Conservation (phyloP, 2,113 vertebrate species). For the Vulpes vulpes region DNA sequence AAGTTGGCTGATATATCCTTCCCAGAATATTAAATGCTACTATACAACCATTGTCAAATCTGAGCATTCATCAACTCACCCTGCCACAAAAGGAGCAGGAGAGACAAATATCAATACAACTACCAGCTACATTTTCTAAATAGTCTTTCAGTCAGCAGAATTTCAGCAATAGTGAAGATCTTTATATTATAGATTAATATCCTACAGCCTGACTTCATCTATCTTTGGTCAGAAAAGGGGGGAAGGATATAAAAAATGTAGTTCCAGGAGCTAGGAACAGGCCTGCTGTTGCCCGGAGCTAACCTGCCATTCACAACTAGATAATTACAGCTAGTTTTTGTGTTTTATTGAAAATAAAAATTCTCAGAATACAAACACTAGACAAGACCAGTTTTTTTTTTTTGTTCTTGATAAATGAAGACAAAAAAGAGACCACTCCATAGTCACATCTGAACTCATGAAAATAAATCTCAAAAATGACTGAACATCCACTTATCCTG, state of each 20-base stretch:
- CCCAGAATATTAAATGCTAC: conserved; percentile 18
- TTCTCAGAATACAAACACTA: not conserved
- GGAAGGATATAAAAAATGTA: not conserved
- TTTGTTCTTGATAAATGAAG: not conserved
- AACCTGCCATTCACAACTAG: not conserved
- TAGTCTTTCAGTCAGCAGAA: not conserved
- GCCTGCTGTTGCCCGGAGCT: not conserved
- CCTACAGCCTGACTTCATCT: not conserved
- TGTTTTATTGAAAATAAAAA: not conserved
- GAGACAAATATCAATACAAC: not conserved
- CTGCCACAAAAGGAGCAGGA: not conserved
- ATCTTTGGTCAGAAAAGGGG: not conserved
- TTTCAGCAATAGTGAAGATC: not conserved
- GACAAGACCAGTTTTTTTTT: not conserved
- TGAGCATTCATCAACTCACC: not conserved
- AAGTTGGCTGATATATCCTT: not conserved
- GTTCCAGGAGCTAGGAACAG: not conserved
- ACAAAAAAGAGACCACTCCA: not conserved
- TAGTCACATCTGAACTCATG: not conserved
- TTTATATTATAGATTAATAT: not conserved
- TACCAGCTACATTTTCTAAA: not conserved
- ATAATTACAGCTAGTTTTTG: not conserved
- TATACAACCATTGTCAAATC: not conserved
- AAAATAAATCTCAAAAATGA: not conserved
- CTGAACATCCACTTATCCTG: not conserved